Conservation (phyloP, 2,888 invertebrate genomes). For the Trachelus troglodyta region DNA sequence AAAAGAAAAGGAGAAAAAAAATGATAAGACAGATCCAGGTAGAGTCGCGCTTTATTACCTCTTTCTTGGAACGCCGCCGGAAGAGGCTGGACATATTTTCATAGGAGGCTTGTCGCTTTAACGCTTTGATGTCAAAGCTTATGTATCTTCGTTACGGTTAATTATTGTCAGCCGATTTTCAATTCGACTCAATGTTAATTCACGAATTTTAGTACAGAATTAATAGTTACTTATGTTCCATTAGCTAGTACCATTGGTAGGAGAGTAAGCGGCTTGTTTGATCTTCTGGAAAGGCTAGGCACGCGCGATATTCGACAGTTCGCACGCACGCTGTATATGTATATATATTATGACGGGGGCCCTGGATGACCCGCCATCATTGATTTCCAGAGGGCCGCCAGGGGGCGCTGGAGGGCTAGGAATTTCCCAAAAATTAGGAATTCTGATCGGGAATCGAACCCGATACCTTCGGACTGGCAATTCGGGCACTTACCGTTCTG, state of each 20-base stretch:
- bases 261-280: background rate
- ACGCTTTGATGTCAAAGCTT: background rate
- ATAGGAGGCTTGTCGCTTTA: background rate
- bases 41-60: background rate
- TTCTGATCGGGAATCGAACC: no score
- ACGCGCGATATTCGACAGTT: background rate
- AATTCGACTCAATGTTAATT: no score
- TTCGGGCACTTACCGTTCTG: no score
- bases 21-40: background rate
- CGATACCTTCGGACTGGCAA: no score
- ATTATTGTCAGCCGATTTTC: no score
- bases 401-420: no score
- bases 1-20: background rate
- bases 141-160: background rate
- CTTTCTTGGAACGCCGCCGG: background rate
- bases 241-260: background rate
- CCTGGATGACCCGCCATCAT: no score
- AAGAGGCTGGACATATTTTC: background rate
- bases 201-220: no score
- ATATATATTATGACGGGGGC: no score
- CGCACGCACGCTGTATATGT: background rate
- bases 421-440: no score
- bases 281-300: background rate
- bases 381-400: no score
- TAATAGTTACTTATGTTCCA: background rate